phyloP scores from a whole-genome alignment of 92 coral and sea anemone species.

The Actinostola sp. region DNA sequence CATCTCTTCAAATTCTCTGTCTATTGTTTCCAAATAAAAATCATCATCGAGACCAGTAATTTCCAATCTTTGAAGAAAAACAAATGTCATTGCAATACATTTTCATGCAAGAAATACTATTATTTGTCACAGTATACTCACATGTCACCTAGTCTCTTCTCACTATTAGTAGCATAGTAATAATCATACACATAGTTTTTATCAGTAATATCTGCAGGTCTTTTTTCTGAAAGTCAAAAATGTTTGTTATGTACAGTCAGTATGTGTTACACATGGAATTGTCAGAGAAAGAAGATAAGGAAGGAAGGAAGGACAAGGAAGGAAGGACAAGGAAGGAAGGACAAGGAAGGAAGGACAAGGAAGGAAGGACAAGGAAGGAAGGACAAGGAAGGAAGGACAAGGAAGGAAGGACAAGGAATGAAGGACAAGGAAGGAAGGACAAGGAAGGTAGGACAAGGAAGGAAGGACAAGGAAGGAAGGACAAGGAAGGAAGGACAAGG shows the following conservation, averaged over 20 bases:
- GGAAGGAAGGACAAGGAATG: no score
- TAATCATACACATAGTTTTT: slow-evolving; percentile 89
- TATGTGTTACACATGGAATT: not conserved
- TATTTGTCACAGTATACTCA: no score
- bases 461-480: no score
- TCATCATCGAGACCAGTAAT: slow-evolving; percentile 76
- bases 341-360: no score
- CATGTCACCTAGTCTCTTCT: slow-evolving; percentile 76
- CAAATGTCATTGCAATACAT: no score
- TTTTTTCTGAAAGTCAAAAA: slow-evolving; percentile 2
- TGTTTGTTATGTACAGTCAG: not conserved
- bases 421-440: no score
- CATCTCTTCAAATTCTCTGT: slow-evolving; percentile 75
- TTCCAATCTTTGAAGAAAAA: slow-evolving; percentile 64
- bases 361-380: no score
- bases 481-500: no score
- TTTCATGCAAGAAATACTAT: no score
- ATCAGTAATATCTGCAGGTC: slow-evolving; percentile 35
- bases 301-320: not conserved
- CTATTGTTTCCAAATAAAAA: slow-evolving; percentile 66
- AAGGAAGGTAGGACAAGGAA: no score
- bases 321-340: no score
- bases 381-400: no score
- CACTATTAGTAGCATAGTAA: slow-evolving; percentile 77
- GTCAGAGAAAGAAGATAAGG: not conserved